Base-by-base conservation (phyloP, 2,888 invertebrate species). In the Laspeyria flexula region DNA sequence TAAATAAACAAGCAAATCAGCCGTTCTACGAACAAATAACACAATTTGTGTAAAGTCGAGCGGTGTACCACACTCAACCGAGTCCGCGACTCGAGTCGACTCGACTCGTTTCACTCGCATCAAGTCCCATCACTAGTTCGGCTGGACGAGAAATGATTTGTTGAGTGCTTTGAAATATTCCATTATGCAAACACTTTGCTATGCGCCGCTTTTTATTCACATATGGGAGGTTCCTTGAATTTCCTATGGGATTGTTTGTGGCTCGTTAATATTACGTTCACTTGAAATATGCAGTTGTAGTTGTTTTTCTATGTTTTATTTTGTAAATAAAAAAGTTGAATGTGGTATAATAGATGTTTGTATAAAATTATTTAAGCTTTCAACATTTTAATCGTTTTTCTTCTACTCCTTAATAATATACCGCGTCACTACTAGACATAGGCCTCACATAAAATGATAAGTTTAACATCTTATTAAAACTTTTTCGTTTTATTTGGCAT, bases 121-220 rank as follows among this genome's bases (percentile, higher is more conserved):
- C 21, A 31, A 18, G 37, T 37, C 55, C 55, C 66, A 49, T 10
- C 67, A 47, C 70, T 62, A 67, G 55, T 60, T 59, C 52, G 54
- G 40, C 59, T 58, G 58, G 60, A 54, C 50, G 46, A 53, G 63
- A 73, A 73, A 77, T 77, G 76, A 77, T 77, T 77, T 75, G 76
- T 76, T 69, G 71, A 77, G 66, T 71, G 59, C 63, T 46, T 49
- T 56, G 55, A 67, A 62, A 62, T 64, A 68, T 74, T 71, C 55
- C 64, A 70, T 76, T 74, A 71, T 73, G 70, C 73, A 70, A 71
- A 71, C 61, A 65, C 68, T 67, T 61, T 64, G 65, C 43, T 38
- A 37, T 44, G 38, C 31, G 47, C 23, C 54, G 40, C 54, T 60
- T 60, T 65, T 65, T 63, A 49, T 52, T 59, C 59, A 39, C 54